These are phyloP conservation scores for Xanthia icteritia DNA, from an alignment of 2,888 invertebrate species.

Conservation along the genomic window DNA sequence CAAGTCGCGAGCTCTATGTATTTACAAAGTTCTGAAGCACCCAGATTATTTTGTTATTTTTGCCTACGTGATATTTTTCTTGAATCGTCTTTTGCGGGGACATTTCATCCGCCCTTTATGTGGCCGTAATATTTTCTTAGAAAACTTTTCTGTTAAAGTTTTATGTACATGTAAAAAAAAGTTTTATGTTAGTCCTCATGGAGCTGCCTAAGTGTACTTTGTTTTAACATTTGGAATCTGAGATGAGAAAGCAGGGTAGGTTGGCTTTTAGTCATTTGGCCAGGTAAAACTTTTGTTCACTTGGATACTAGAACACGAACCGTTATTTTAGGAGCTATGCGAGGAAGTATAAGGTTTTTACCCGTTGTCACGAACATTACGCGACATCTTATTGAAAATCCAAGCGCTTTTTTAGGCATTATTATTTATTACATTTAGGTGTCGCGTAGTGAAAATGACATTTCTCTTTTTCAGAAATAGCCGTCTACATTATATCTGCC, in stretches of 20 bases:
- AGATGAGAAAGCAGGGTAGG: background rate
- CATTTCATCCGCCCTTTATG: background rate
- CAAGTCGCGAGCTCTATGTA: conserved; percentile 31
- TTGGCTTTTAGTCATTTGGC: background rate
- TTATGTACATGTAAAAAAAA: too few relatives aligned
- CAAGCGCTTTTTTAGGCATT: background rate
- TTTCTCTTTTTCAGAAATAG: conserved; percentile 4
- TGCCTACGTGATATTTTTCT: conserved; percentile 31
- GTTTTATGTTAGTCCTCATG: background rate
- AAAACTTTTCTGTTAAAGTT: background rate
- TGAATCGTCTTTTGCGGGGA: conserved; percentile 1
- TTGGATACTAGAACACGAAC: background rate
- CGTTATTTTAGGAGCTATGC: background rate
- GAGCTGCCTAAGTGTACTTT: background rate
- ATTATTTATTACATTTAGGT: background rate
- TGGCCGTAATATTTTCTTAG: conserved; percentile 9
- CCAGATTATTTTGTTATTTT: conserved; percentile 37
- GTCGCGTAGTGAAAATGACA: background rate
- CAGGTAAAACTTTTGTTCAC: background rate
- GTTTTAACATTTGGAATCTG: background rate
- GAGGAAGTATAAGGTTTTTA: background rate
- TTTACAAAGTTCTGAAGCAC: conserved; percentile 31
- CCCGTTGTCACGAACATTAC: background rate
- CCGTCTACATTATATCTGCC: background rate
- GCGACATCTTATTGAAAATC: background rate